These are phyloP conservation scores for Toxotes lorentzi DNA, from an alignment of 2,797 vertebrate species.

Conservation along the genomic window DNA sequence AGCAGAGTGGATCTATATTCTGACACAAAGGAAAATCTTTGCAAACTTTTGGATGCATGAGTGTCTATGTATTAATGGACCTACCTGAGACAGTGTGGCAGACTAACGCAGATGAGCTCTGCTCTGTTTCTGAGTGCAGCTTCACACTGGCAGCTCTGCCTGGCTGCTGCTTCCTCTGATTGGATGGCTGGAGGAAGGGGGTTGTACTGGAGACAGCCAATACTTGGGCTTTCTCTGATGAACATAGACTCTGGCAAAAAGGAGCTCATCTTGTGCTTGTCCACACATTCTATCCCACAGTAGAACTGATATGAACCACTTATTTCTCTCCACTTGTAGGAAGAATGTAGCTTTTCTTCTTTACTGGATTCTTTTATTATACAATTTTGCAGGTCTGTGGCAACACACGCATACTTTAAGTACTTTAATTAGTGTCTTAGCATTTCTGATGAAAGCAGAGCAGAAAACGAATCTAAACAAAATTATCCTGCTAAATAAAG, in stretches of 20 bases:
- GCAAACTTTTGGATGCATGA: constrained; percentile 53
- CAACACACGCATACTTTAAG: too few species aligned
- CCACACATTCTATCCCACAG: constrained; percentile 18
- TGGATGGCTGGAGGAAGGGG: constrained; percentile 52
- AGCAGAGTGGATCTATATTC: constrained; percentile 6
- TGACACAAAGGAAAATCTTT: constrained; percentile 35
- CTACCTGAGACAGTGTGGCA: constrained; percentile 68
- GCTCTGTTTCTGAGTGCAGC: constrained; percentile 69
- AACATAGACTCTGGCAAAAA: constrained; percentile 48
- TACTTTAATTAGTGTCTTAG: too few species aligned
- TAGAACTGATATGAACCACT: neutral
- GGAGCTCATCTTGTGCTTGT: constrained; percentile 42
- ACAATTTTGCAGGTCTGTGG: too few species aligned
- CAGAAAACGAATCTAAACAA: too few species aligned
- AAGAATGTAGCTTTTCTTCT: neutral
- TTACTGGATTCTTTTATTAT: too few species aligned
- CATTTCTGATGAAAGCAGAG: too few species aligned
- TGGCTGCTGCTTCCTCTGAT: constrained; percentile 59
- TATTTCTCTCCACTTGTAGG: neutral
- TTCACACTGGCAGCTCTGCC: constrained; percentile 60
- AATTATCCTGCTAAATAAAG: too few species aligned
- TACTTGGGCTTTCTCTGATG: constrained; percentile 64
- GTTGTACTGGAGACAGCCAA: constrained; percentile 77
- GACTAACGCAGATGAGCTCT: constrained; percentile 50
- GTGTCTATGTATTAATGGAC: constrained; percentile 47